A percentile compares a stretch with the other conserved stretches of the same genome.
phyloP scores from a whole-genome alignment of 2,888 invertebrate genomes.

The Syrphus vitripennis region DNA sequence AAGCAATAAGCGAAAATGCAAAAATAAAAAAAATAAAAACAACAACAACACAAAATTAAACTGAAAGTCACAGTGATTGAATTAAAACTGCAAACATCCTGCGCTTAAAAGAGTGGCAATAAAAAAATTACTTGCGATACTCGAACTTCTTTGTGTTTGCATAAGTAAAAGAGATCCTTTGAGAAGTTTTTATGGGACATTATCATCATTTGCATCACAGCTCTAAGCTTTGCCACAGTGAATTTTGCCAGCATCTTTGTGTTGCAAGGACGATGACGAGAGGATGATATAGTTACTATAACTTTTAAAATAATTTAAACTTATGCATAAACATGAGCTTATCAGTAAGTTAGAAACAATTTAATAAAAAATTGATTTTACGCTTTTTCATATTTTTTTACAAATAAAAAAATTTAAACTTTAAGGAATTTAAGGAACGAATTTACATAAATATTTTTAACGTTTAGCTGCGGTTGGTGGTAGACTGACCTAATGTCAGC shows the following conservation, averaged over 20 bases:
- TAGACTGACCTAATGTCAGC: no score
- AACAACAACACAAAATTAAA: slow-evolving; percentile 2
- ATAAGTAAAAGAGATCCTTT: neutral
- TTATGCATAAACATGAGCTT: neutral
- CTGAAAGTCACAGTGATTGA: slow-evolving; percentile 45
- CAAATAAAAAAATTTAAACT: no score
- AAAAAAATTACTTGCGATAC: slow-evolving; percentile 26
- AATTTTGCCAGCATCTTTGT: neutral
- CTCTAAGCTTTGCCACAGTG: neutral
- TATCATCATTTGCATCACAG: slow-evolving; percentile 12
- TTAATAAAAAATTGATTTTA: no score
- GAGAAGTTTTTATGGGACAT: neutral
- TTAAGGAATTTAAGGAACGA: no score
- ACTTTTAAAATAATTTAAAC: neutral
- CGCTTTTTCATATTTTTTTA: no score
- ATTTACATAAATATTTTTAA: no score
- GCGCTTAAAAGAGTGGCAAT: slow-evolving; percentile 24
- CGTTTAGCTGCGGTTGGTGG: no score
- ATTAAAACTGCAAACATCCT: slow-evolving; percentile 42
- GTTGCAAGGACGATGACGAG: neutral
- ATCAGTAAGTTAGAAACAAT: neutral
- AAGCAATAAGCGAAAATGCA: slow-evolving; percentile 31
- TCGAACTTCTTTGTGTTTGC: slow-evolving; percentile 3
- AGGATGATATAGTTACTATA: no score
- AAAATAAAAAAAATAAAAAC: neutral